Conservation (phyloP, 2,797 vertebrate species). For the Sparidentex hasta region DNA sequence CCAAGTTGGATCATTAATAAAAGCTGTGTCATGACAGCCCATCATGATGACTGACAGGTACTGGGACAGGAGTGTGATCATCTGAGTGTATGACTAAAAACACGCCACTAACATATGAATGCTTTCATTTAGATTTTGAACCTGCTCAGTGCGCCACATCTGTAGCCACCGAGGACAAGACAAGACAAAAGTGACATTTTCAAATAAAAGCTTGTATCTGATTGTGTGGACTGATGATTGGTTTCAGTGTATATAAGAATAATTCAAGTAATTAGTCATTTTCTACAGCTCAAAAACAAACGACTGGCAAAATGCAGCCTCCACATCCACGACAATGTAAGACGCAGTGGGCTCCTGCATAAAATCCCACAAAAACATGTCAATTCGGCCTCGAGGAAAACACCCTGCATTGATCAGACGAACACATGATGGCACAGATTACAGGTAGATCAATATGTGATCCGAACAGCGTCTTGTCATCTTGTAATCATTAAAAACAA, state of each 20-base stretch:
- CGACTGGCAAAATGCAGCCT: background rate
- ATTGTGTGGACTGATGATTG: background rate
- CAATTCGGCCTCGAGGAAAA: background rate
- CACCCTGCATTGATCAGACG: background rate
- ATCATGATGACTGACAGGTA: background rate
- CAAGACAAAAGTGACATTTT: background rate
- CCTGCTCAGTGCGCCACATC: background rate
- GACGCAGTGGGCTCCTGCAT: background rate
- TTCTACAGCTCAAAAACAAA: too few relatives aligned
- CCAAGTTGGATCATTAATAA: too few relatives aligned
- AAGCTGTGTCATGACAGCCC: background rate
- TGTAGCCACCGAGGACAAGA: background rate
- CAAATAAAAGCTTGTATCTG: background rate
- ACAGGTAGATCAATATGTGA: background rate
- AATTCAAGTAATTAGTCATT: background rate
- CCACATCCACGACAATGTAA: background rate
- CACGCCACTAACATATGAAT: background rate
- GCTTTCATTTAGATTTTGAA: background rate
- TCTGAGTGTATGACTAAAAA: background rate
- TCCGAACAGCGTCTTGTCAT: background rate
- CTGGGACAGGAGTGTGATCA: background rate
- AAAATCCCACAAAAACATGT: background rate
- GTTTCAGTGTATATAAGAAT: background rate
- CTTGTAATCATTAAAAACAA: background rate
- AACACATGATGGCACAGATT: background rate